Evolutionary conservation across 1,140 invertebrate genomes (phyloP).

Genomic region (Homalodisca vitripennis): DNA sequence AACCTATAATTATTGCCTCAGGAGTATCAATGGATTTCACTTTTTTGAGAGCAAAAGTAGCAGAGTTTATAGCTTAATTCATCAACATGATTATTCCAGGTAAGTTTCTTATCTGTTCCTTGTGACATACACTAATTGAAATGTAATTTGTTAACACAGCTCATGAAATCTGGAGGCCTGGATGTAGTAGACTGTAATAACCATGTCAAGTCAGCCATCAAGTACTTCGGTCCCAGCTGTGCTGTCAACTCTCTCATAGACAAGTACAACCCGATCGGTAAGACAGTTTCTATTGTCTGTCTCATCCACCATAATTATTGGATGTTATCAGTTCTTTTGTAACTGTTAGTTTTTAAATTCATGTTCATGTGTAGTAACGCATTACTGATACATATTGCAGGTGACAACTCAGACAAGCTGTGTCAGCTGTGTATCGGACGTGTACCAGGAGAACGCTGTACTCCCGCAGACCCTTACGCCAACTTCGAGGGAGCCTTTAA

Average conservation of each 20-base stretch:
- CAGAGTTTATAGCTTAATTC: no score
- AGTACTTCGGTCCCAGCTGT: conserved; percentile 89
- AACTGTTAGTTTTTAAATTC: not conserved
- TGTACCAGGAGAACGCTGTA: conserved; percentile 75
- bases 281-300: conserved; percentile 39
- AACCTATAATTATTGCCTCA: no score
- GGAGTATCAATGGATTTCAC: no score
- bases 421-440: conserved; percentile 84
- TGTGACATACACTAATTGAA: no score
- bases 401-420: conserved; percentile 75
- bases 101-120: no score
- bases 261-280: conserved; percentile 92
- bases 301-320: not conserved
- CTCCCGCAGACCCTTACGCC: conserved; percentile 83
- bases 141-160: no score
- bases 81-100: no score
- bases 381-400: conserved; percentile 44
- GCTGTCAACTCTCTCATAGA: conserved; percentile 89
- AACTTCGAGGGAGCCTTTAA: conserved; percentile 88
- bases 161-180: no score
- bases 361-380: not conserved
- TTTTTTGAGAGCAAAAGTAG: no score
- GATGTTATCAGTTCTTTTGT: not conserved
- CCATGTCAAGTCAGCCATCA: conserved; percentile 88
- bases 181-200: conserved; percentile 93